Evolutionary conservation across 1,140 invertebrate species (phyloP), one percentile per base, ranked within the genome.

Genomic region (Littorina saxatilis): DNA sequence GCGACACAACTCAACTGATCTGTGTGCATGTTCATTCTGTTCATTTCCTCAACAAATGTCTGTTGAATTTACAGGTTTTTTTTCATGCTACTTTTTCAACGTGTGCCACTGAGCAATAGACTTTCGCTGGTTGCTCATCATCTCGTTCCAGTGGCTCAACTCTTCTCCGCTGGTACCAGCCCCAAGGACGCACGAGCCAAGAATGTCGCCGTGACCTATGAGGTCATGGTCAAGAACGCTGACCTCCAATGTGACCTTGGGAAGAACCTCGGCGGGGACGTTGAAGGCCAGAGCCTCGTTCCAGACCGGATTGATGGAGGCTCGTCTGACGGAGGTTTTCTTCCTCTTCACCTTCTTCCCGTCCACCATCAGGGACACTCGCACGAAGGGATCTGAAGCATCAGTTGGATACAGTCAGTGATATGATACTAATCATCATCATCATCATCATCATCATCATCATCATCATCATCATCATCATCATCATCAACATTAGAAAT

Each of bases 71-170:
- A n/a, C n/a, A n/a, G n/a, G n/a, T n/a, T n/a, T n/a, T n/a, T n/a
- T n/a, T n/a, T n/a, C n/a, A n/a, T n/a, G n/a, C 55, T 81, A 87
- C 37, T 95, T 95, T 82, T 95, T 93, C n/a, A 97, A 92, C 39
- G 95, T 94, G 92, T 97, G 96, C 96, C 96, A 97, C 96, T 96
- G 96, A 15, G 96, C 95, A 58, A 96, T 95, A 1, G 96, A 96
- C 90, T 96, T 96, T 80, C 96, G 94, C 61, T 96, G 93, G 29
- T 95, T 95, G n/a, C 94, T 93, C 81, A 97, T 92, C 96, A 97
- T 96, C 92, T 96, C 96, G 85, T 95, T 95, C 96, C 96, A 97
- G 88, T 97, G 96, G 68, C 94, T 94, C n/a, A 95, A 88, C 0
- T 96, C 94, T 87, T 95, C 95, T 50, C 96, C 96, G 3, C 93